phyloP scores from a whole-genome alignment of 2,888 invertebrate genomes.

The Eremobia ochroleuca region DNA sequence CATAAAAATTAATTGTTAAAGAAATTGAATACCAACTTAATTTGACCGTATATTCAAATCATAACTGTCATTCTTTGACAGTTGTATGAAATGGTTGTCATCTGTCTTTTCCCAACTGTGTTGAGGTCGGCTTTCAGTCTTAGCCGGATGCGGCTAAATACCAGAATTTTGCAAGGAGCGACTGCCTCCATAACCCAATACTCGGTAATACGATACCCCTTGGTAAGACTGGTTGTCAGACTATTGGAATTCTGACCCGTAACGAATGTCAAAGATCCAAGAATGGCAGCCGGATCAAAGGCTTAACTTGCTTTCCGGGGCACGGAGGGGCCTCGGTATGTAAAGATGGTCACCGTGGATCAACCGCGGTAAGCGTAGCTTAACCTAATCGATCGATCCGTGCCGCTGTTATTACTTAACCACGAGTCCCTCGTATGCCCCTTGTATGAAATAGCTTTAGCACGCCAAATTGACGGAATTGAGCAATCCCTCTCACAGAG shows the following conservation, averaged over 20 bases:
- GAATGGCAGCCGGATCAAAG: background rate
- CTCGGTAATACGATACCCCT: too few species aligned
- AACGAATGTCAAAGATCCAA: background rate
- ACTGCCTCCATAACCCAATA: too few species aligned
- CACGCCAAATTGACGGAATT: background rate
- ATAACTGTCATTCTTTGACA: background rate
- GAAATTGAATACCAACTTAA: background rate
- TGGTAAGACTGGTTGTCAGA: too few species aligned
- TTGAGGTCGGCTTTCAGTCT: background rate
- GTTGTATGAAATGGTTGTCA: background rate
- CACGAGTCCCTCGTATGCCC: too few species aligned
- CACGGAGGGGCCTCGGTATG: background rate
- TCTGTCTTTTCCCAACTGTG: background rate
- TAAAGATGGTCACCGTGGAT: background rate
- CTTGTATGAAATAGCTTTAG: background rate
- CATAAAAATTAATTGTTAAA: background rate
- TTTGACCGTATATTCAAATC: background rate
- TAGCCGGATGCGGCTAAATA: background rate
- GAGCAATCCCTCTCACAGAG: too few species aligned
- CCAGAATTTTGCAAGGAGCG: too few species aligned
- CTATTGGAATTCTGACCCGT: too few species aligned
- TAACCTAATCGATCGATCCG: too few species aligned
- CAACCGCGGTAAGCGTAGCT: too few species aligned
- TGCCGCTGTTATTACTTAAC: too few species aligned
- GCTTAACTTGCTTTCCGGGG: background rate